These are phyloP conservation scores for Agrotis ipsilon DNA, from an alignment of 2,888 invertebrate species.

Conservation along the genomic window DNA sequence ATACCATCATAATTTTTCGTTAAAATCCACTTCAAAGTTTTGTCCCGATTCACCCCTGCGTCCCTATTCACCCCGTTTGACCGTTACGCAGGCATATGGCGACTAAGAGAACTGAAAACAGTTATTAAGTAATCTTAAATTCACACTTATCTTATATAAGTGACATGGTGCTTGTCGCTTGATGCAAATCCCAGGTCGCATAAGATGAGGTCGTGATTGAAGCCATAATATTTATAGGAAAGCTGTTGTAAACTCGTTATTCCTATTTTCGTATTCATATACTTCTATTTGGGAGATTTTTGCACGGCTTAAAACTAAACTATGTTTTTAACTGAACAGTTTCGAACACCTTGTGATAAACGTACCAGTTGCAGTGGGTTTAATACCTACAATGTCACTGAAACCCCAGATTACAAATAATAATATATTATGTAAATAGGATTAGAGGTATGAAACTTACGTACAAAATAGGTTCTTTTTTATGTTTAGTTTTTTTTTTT, in stretches of 20 bases:
- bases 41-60: too few relatives aligned
- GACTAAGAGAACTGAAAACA: too few relatives aligned
- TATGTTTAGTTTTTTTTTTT: too few relatives aligned
- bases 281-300: neutral
- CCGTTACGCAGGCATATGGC: too few relatives aligned
- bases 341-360: neutral
- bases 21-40: too few relatives aligned
- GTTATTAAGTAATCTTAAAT: neutral
- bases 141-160: neutral
- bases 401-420: neutral
- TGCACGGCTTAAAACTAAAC: neutral
- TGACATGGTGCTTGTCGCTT: neutral
- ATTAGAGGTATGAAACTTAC: too few relatives aligned
- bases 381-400: neutral
- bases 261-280: constrained; percentile 25
- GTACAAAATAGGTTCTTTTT: too few relatives aligned
- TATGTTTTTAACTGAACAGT: neutral
- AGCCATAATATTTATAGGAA: too few relatives aligned
- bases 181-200: neutral
- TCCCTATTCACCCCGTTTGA: too few relatives aligned
- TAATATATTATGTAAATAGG: neutral
- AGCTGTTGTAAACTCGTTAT: too few relatives aligned
- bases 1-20: too few relatives aligned
- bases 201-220: neutral
- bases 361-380: neutral